These are phyloP conservation scores for Melipona bicolor DNA, from an alignment of 2,888 invertebrate species.

Conservation along the genomic window DNA sequence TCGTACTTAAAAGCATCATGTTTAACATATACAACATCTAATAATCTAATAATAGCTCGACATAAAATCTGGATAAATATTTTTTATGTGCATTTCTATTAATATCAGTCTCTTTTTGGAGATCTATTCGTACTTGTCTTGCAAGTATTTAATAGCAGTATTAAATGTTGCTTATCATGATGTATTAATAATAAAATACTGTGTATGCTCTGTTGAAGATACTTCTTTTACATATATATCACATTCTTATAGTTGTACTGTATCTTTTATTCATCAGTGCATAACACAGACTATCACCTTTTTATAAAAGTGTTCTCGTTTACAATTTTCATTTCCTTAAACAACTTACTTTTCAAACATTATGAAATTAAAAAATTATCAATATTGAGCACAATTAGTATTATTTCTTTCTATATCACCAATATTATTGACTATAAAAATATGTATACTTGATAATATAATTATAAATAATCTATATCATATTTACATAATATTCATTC, in stretches of 20 bases:
- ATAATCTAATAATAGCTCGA: conserved; percentile 11
- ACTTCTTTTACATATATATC: conserved; percentile 11
- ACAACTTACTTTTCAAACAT: conserved; percentile 24
- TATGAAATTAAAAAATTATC: conserved; percentile 24
- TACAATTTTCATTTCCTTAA: neutral
- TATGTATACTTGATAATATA: conserved; percentile 23
- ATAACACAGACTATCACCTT: conserved; percentile 25
- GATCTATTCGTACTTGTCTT: conserved; percentile 47
- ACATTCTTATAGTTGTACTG: conserved; percentile 7
- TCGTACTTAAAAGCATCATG: neutral
- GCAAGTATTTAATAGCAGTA: conserved; percentile 43
- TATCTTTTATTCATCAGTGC: conserved; percentile 43
- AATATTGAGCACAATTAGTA: conserved; percentile 35
- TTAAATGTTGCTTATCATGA: conserved; percentile 31
- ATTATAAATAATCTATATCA: conserved; percentile 21
- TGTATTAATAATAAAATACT: conserved; percentile 58
- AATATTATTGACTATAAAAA: conserved; percentile 42
- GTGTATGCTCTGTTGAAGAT: conserved; percentile 45
- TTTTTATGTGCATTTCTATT: conserved; percentile 35
- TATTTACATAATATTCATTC: conserved; percentile 11
- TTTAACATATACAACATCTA: conserved; percentile 11
- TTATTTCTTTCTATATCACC: conserved; percentile 21
- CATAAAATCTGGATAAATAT: conserved; percentile 29
- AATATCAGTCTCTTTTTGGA: conserved; percentile 62
- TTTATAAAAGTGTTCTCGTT: conserved; percentile 26